These are phyloP conservation scores for Anniella stebbinsi DNA, from an alignment of 2,797 vertebrate species.

Conservation along the genomic window DNA sequence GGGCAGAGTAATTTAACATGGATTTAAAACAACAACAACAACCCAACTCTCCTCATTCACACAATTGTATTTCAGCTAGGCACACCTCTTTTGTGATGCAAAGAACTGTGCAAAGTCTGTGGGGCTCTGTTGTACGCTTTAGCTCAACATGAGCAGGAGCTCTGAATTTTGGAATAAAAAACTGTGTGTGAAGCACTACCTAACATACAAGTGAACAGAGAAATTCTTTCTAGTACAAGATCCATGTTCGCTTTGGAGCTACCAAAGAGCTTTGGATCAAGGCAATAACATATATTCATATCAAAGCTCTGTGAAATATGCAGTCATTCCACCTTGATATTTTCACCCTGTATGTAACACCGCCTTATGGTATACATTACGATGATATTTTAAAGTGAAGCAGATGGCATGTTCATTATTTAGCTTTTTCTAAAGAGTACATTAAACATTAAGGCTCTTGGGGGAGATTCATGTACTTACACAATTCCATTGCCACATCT, in stretches of 20 bases:
- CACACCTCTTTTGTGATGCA: not conserved
- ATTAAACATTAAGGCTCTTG: fast-evolving
- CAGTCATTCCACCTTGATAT: not conserved
- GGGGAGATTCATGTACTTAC: conserved; percentile 80
- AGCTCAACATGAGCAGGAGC: not conserved
- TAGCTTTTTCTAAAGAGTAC: not conserved
- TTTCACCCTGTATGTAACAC: not conserved
- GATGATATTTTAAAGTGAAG: not conserved
- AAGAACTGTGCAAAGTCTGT: not conserved
- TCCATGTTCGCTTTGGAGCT: not conserved
- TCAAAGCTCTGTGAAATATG: not conserved
- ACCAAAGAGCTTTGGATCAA: not conserved
- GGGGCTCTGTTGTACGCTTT: not conserved
- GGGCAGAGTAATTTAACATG: not conserved
- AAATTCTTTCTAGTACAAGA: not conserved
- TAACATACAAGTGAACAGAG: not conserved
- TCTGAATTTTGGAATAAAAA: not conserved
- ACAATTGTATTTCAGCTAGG: not conserved
- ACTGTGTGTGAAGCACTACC: not conserved
- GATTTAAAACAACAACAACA: not conserved
- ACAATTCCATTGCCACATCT: conserved; percentile 94
- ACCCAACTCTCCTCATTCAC: not conserved
- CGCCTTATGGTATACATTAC: conserved; percentile 1
- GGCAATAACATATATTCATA: not conserved
- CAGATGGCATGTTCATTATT: conserved; percentile 14